phyloP scores from a whole-genome alignment of 2,888 invertebrate genomes.

The Drosophila diplacantha region DNA sequence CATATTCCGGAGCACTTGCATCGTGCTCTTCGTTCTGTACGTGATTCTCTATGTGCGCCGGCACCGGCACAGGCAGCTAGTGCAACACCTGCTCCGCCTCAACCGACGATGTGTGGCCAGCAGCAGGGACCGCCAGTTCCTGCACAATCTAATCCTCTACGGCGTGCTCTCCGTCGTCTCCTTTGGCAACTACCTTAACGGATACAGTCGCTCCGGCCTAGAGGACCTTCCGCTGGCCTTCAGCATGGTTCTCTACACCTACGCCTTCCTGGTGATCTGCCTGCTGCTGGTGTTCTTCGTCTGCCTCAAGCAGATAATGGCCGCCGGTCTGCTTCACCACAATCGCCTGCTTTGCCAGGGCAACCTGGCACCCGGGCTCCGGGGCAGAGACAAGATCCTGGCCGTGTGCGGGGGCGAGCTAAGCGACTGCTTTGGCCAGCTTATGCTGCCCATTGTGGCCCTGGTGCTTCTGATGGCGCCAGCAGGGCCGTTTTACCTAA shows the following conservation, averaged over 20 bases:
- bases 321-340: conserved; percentile 27
- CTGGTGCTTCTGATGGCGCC: conserved; percentile 41
- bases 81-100: conserved; percentile 42
- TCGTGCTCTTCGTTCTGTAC: conserved; percentile 42
- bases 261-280: conserved; percentile 40
- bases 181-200: conserved; percentile 36
- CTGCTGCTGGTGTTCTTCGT: conserved; percentile 50
- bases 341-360: conserved; percentile 31
- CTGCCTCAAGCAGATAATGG: conserved; percentile 49
- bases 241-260: conserved; percentile 36
- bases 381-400: conserved; percentile 32
- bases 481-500: conserved; percentile 43
- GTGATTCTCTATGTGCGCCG: conserved; percentile 46
- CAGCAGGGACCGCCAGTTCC: conserved; percentile 23
- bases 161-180: conserved; percentile 24
- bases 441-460: conserved; percentile 52
- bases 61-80: conserved; percentile 35
- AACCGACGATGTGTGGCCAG: conserved; percentile 25
- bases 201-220: conserved; percentile 18
- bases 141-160: conserved; percentile 40
- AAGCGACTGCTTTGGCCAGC: conserved; percentile 42
- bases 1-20: conserved; percentile 41
- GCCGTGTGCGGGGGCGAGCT: conserved; percentile 33
- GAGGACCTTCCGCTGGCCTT: conserved; percentile 8
- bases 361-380: conserved; percentile 10